Percentiles rank a stretch among this genome's conserved stretches.
Evolutionary conservation across 2,888 invertebrate genomes (phyloP).

Genomic region (Eupithecia dodoneata): DNA sequence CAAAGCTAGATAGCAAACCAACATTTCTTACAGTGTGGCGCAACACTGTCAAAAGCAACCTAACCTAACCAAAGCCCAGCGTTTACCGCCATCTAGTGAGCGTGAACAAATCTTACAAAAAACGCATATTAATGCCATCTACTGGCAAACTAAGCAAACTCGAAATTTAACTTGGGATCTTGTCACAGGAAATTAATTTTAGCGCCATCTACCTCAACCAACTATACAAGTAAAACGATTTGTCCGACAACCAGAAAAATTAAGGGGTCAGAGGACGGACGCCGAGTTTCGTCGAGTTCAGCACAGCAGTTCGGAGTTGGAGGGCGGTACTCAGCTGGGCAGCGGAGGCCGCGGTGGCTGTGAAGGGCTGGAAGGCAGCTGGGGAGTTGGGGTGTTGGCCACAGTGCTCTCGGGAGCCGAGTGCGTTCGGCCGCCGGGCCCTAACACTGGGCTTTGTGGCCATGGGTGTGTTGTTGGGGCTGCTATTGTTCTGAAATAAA

Average conservation of each 20-base stretch:
- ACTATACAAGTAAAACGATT: constrained; percentile 66
- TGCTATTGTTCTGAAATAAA: constrained; percentile 82
- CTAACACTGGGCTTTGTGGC: constrained; percentile 91
- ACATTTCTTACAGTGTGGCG: neutral
- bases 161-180: neutral
- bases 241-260: constrained; percentile 68
- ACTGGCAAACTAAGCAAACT: neutral
- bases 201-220: constrained; percentile 28
- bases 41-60: neutral
- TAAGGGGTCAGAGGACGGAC: constrained; percentile 77
- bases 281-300: constrained; percentile 84
- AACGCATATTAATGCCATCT: constrained; percentile 13
- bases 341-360: constrained; percentile 74
- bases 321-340: constrained; percentile 84
- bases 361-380: constrained; percentile 77
- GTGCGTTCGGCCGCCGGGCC: constrained; percentile 88
- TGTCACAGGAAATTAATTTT: neutral
- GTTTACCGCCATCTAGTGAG: neutral
- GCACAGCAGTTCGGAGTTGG: constrained; percentile 85
- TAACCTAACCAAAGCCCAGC: neutral
- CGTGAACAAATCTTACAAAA: neutral
- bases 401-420: constrained; percentile 87
- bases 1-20: neutral
- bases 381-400: constrained; percentile 75
- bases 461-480: constrained; percentile 87